A percentile compares a stretch with the other conserved stretches of the same genome.
Evolutionary conservation across 2,113 vertebrate genomes (phyloP).

Genomic region (Thomomys bottae): DNA sequence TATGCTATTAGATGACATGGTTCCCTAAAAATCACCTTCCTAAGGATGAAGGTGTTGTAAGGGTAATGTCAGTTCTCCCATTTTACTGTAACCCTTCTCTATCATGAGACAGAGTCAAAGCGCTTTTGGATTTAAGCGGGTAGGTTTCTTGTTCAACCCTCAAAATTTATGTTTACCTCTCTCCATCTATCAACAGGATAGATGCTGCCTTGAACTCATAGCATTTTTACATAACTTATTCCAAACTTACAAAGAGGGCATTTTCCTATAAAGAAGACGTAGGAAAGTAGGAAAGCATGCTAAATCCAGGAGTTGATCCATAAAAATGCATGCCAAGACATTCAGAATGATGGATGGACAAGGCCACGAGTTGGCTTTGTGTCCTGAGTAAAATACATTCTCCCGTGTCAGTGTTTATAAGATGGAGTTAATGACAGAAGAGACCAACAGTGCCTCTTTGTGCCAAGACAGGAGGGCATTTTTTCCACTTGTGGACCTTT

Average conservation of each 20-base stretch:
- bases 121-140: neutral
- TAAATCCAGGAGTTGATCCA: neutral
- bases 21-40: neutral
- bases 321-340: neutral
- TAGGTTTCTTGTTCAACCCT: neutral
- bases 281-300: neutral
- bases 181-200: neutral
- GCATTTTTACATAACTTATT: neutral
- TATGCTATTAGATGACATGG: neutral
- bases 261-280: slow-evolving; percentile 4
- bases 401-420: neutral
- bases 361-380: neutral
- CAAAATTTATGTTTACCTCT: neutral
- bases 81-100: neutral
- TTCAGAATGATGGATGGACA: neutral
- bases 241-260: neutral
- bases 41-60: neutral
- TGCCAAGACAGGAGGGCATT: neutral
- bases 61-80: too few species aligned
- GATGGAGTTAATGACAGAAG: neutral
- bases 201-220: neutral
- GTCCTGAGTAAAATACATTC: neutral
- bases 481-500: neutral
- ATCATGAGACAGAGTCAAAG: neutral
- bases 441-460: neutral